Base-by-base conservation (phyloP, 2,888 invertebrate species). In the Nysson spinosus region DNA sequence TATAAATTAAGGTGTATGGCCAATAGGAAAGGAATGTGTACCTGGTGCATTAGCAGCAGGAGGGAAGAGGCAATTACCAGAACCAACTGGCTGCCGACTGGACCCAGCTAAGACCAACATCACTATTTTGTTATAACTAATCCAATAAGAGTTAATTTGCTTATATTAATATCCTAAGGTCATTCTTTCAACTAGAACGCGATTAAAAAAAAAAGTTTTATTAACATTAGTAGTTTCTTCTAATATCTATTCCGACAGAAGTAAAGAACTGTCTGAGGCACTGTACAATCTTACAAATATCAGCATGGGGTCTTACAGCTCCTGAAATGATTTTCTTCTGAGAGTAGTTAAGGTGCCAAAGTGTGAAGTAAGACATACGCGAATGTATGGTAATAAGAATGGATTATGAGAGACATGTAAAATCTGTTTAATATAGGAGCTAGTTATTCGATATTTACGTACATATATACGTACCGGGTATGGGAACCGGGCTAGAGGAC, bases 401-500 rank as follows among this genome's bases (percentile, higher is more conserved):
- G 44, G 55, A 44, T 56, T 35, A 54, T 19, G 22, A 55, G 20
- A 47, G 17, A 44, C 12, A 47, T 55, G 34, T 39, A 55, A 26
- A 49, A 32, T 50, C 34, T 28, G 51, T 52, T 51, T 34, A 40
- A 39, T 26, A 61, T 9, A 37, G 20, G 28, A 43, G 34, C 46
- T 16, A 46, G 43, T 28, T 34, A 14, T 1, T 35, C 35, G 12
- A 24, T 28, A 7, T 17, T 28, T 14, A 7, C 12, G 1, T 14
- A 34, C 5, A 30, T 30, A 34, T 40, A 61, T 77, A 82, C 83
- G 84, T 88, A 89, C 90, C 88, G 51, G 92, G 91, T 80, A 91
- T 90, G 17, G 90, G 88, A 34, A 91, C 89, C 16, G 91, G 91
- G 82, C 90, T 92, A 52, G 91, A 91, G 72, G 89, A 90, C 49